A percentile compares a stretch with the other conserved stretches of the same genome.
Conservation (phyloP, 2,888 invertebrate genomes). For the Lypha dubia region DNA sequence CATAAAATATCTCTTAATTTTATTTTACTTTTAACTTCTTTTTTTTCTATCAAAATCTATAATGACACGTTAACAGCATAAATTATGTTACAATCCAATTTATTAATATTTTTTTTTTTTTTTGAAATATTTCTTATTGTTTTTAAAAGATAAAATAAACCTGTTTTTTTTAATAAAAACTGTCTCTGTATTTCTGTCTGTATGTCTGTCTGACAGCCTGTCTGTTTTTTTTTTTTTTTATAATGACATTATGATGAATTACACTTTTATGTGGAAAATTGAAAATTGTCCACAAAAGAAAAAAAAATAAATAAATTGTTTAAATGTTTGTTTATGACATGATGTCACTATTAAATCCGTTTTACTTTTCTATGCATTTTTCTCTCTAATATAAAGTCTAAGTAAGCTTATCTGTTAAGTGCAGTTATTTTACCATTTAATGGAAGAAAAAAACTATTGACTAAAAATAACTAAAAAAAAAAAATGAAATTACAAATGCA, state of each 20-base stretch:
- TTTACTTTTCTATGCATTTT: conserved; percentile 30
- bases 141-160: conserved; percentile 33
- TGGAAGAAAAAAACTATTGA: neutral
- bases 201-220: conserved; percentile 35
- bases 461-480: too few relatives aligned
- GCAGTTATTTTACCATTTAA: conserved; percentile 41
- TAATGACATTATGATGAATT: conserved; percentile 71
- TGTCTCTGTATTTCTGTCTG: conserved; percentile 30
- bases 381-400: conserved; percentile 15
- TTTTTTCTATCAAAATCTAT: neutral
- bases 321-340: conserved; percentile 65
- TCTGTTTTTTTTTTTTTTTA: conserved; percentile 24
- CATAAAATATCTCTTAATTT: conserved; percentile 37
- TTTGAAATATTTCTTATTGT: neutral
- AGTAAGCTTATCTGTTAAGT: conserved; percentile 9
- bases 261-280: conserved; percentile 49
- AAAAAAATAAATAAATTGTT: conserved; percentile 45
- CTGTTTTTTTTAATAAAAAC: conserved; percentile 45
- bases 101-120: conserved; percentile 35
- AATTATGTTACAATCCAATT: conserved; percentile 14
- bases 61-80: conserved; percentile 14
- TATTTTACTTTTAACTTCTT: neutral
- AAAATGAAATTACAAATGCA: conserved; percentile 53
- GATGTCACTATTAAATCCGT: conserved; percentile 61
- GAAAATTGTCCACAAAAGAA: conserved; percentile 54